phyloP scores from a whole-genome alignment of 2,797 vertebrate species.

The Chaenodraco wilsoni region DNA sequence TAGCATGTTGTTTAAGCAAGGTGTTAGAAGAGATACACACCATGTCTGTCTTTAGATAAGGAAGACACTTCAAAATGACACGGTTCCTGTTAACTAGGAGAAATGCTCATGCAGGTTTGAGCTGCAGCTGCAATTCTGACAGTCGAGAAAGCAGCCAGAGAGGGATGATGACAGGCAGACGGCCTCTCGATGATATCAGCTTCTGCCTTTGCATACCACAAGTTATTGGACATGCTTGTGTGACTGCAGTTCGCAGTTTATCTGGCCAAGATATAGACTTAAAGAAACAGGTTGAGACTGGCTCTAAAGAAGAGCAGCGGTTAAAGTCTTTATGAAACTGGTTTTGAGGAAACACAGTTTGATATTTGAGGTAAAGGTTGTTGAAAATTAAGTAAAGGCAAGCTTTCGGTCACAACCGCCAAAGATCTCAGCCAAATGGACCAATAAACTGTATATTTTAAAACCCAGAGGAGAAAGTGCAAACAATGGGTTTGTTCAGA shows the following conservation, averaged over 20 bases:
- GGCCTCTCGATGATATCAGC: conserved; percentile 68
- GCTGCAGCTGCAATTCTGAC: conserved; percentile 66
- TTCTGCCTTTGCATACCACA: conserved; percentile 68
- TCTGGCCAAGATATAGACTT: conserved; percentile 54
- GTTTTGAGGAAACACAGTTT: conserved; percentile 43
- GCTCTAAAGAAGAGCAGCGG: conserved; percentile 27
- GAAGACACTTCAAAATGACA: conserved; percentile 53
- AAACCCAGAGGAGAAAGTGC: conserved; percentile 20
- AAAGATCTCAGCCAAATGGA: conserved; percentile 23
- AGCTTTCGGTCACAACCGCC: conserved; percentile 1
- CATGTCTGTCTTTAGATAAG: conserved; percentile 46
- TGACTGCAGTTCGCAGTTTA: conserved; percentile 65
- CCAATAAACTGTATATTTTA: conserved; percentile 31
- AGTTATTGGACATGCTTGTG: conserved; percentile 74
- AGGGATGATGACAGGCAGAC: conserved; percentile 73
- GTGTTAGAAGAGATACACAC: conserved; percentile 53
- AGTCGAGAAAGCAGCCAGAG: conserved; percentile 67
- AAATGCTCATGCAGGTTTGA: conserved; percentile 57
- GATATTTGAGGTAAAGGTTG: conserved; percentile 12
- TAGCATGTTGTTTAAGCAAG: conserved; percentile 26
- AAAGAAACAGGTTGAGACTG: conserved; percentile 61
- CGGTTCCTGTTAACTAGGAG: conserved; percentile 62
- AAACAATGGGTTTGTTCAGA: conserved; percentile 42
- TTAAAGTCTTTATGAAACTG: conserved; percentile 46
- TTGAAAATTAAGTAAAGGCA: conserved; percentile 55